phyloP scores from a whole-genome alignment of 2,888 invertebrate genomes.

The Perizoma affinitatum region DNA sequence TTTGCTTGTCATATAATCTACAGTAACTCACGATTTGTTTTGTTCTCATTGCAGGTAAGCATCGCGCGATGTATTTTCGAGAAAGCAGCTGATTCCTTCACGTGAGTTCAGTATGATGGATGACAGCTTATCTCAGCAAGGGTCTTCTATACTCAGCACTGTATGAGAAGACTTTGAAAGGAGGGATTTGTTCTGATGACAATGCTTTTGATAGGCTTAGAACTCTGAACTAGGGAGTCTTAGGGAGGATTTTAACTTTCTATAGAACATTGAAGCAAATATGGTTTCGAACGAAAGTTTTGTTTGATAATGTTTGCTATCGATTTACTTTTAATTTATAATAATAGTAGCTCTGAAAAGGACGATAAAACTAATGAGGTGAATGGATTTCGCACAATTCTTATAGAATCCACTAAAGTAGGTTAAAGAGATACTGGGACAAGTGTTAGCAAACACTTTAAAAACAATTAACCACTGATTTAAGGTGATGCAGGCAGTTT shows the following conservation, averaged over 20 bases:
- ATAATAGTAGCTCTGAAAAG: too few species aligned
- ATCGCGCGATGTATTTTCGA: constrained; percentile 45
- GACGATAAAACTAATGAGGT: too few species aligned
- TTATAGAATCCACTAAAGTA: too few species aligned
- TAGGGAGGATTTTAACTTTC: constrained; percentile 11
- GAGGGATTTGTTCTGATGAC: constrained; percentile 16
- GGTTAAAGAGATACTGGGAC: too few species aligned
- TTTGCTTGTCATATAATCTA: too few species aligned
- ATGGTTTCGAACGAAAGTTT: neutral
- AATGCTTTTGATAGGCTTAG: constrained; percentile 19
- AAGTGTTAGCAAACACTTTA: too few species aligned
- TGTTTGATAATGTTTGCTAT: too few species aligned
- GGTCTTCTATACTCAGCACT: too few species aligned
- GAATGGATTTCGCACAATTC: too few species aligned
- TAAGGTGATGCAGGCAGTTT: neutral
- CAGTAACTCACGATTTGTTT: constrained; percentile 38
- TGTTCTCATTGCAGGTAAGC: constrained; percentile 66
- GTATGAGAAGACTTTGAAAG: constrained; percentile 8
- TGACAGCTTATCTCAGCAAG: constrained; percentile 24
- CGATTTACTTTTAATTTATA: too few species aligned
- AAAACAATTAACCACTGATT: too few species aligned
- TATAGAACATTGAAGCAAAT: neutral
- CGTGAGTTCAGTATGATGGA: constrained; percentile 44
- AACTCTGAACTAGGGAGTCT: constrained; percentile 6
- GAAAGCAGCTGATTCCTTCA: constrained; percentile 43